Evolutionary conservation across 2,888 invertebrate species (phyloP), one percentile per base, ranked within the genome.

Genomic region (Phanerotoma sp.): DNA sequence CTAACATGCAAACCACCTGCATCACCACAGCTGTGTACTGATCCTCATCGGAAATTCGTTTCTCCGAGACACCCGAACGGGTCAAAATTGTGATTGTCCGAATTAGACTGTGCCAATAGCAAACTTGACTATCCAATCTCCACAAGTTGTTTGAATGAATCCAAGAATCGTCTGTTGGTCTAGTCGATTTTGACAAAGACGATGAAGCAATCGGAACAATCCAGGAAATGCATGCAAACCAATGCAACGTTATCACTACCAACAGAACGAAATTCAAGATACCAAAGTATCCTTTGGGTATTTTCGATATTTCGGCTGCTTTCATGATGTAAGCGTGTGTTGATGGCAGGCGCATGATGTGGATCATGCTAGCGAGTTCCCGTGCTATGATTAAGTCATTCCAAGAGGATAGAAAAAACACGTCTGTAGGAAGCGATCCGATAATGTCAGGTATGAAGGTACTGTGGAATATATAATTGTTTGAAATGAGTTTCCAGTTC

Each of bases 141-240:
- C 74, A 75, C 1, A 74, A 57, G 2, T 64, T 22, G 4, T 60
- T 28, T 2, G 46, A 16, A 35, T 64, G 62, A 15, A 74, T 64
- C 77, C 77, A 77, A 2, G 71, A 74, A 0, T 73, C 71, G 13
- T 50, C 45, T 18, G 41, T 10, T 0, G 66, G 67, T 11, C 42
- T 33, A 4, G 33, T 4, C 0, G 65, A 63, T 3, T n/a, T 9
- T 2, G 33, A 25, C 33, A 67, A 6, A 0, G 72, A 70, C 1
- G 57, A 52, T 9, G 55, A 46, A 2, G 60, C 61, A 9, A 73
- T 52, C 2, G 75, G 74, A 5, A 74, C 51, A n/a, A 74, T 57
- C 69, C 74, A 77, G 15, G 64, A 69, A 3, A 73, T 42, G 28
- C 76, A 76, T 4, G 72, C 61, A 28, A 72, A 68, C 75, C 76